Conservation (phyloP, 2,797 vertebrate species). For the Hemibagrus guttatus region DNA sequence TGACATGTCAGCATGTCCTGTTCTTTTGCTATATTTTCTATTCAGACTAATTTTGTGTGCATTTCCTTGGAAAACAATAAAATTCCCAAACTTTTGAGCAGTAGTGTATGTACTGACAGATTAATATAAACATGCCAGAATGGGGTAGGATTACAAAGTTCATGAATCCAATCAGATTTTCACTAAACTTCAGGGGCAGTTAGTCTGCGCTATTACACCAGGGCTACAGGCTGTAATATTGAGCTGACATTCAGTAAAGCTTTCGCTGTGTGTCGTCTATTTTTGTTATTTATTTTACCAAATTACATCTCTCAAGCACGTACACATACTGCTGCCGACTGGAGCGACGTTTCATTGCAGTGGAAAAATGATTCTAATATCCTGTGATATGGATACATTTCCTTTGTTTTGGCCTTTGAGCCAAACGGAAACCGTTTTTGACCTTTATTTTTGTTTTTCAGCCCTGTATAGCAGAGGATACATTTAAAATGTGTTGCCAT, state of each 20-base stretch:
- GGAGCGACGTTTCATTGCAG: background rate
- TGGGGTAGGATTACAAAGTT: background rate
- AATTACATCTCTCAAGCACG: background rate
- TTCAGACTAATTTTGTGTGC: too few species aligned
- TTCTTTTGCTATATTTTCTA: too few species aligned
- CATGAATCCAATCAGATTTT: background rate
- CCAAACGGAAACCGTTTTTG: background rate
- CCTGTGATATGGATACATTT: slow-evolving; percentile 9
- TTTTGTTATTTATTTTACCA: slow-evolving; percentile 4
- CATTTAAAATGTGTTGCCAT: background rate
- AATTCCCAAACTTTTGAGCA: too few species aligned
- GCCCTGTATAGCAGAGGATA: background rate
- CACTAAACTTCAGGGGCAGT: background rate
- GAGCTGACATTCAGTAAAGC: slow-evolving; percentile 17
- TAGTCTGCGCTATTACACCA: background rate
- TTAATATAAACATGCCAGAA: background rate
- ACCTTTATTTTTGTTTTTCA: background rate
- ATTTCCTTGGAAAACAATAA: too few species aligned
- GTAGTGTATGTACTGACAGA: background rate
- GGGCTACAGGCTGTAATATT: background rate
- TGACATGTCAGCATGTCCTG: too few species aligned
- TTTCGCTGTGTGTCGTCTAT: background rate
- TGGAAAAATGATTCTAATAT: slow-evolving; percentile 23
- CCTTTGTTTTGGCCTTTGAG: background rate
- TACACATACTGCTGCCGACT: background rate